phyloP scores from a whole-genome alignment of 2,888 invertebrate genomes.

The Chaetoderma sp. region DNA sequence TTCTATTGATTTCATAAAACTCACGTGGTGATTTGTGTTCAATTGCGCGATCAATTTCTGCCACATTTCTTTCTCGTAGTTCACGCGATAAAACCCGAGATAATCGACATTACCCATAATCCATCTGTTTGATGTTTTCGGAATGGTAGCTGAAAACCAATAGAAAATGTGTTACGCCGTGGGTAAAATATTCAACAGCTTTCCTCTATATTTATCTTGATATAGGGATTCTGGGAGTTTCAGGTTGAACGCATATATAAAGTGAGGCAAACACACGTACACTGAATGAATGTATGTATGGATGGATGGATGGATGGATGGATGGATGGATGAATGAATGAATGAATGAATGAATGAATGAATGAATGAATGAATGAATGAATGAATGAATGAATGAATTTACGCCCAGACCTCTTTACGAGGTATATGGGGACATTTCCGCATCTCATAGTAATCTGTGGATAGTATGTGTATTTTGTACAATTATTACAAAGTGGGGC shows the following conservation, averaged over 20 bases:
- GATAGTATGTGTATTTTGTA: too few relatives aligned
- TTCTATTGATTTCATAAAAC: too few relatives aligned
- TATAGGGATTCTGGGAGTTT: too few relatives aligned
- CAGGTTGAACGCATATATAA: background rate
- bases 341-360: background rate
- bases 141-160: slow-evolving; percentile 6
- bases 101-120: slow-evolving; percentile 66
- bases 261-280: background rate
- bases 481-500: too few relatives aligned
- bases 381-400: background rate
- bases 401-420: too few relatives aligned
- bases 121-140: slow-evolving; percentile 51
- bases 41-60: slow-evolving; percentile 65
- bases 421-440: too few relatives aligned
- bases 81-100: slow-evolving; percentile 71
- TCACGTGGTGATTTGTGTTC: slow-evolving; percentile 73
- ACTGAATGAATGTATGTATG: too few relatives aligned
- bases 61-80: slow-evolving; percentile 70
- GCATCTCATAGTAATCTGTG: too few relatives aligned
- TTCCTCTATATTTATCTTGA: background rate
- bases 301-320: too few relatives aligned
- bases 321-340: too few relatives aligned
- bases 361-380: background rate
- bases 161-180: background rate
- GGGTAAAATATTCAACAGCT: background rate